phyloP scores from a whole-genome alignment of 2,888 invertebrate species.

The Kryphioiulus occultus region DNA sequence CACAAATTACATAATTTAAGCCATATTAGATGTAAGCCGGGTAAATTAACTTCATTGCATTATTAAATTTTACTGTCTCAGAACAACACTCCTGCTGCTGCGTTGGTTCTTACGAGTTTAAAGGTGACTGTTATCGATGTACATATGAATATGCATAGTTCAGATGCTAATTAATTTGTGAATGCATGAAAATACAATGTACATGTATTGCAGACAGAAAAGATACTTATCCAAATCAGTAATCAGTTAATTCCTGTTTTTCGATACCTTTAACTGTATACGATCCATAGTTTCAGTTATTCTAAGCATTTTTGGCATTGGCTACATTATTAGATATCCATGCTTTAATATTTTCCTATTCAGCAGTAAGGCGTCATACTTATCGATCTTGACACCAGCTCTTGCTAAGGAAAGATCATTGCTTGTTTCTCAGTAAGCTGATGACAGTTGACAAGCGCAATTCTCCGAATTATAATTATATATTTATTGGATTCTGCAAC shows the following conservation, averaged over 20 bases:
- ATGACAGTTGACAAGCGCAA: neutral
- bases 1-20: neutral
- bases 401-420: neutral
- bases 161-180: too few species aligned
- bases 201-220: too few species aligned
- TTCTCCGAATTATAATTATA: constrained; percentile 13
- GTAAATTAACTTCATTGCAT: neutral
- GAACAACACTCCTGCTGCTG: neutral
- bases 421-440: neutral
- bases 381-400: neutral
- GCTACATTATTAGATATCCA: neutral
- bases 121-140: too few species aligned
- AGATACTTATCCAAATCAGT: too few species aligned
- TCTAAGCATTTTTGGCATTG: neutral
- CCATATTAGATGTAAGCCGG: neutral
- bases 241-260: too few species aligned
- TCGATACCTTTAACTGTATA: too few species aligned
- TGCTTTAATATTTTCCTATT: neutral
- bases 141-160: too few species aligned
- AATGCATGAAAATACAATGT: too few species aligned
- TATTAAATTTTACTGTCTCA: neutral
- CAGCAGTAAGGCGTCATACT: neutral
- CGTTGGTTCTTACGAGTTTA: neutral
- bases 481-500: neutral
- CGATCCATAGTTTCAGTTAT: neutral